Conservation (phyloP, 1,140 invertebrate genomes). For the Ephestia elutella region DNA sequence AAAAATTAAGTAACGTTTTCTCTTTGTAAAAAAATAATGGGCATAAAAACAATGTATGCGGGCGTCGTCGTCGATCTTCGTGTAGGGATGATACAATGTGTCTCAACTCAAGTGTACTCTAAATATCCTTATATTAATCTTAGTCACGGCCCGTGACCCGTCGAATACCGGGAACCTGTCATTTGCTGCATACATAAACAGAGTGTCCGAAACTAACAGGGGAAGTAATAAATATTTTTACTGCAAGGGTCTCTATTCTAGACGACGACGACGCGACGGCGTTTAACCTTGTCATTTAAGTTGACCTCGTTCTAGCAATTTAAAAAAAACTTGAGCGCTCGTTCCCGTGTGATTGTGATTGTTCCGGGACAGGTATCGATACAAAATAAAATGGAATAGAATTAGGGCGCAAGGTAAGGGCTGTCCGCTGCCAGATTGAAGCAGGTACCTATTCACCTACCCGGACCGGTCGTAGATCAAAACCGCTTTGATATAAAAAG, state of each 20-base stretch:
- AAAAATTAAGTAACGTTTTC: not conserved
- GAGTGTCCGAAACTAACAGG: slow-evolving; percentile 11
- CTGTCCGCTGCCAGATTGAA: slow-evolving; percentile 35
- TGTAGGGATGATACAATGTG: slow-evolving; percentile 9
- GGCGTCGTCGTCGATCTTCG: slow-evolving; percentile 4
- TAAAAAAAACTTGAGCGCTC: slow-evolving; percentile 10
- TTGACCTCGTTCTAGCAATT: slow-evolving; percentile 30
- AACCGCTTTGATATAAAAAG: slow-evolving; percentile 30
- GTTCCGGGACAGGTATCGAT: slow-evolving; percentile 45
- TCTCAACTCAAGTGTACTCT: slow-evolving; percentile 18
- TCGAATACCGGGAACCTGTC: slow-evolving; percentile 10
- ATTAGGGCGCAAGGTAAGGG: slow-evolving; percentile 40
- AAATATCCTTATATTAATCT: slow-evolving; percentile 10
- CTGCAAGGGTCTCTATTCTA: not conserved
- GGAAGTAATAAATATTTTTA: slow-evolving; percentile 14
- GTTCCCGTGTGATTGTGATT: slow-evolving; percentile 68
- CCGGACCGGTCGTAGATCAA: slow-evolving; percentile 22
- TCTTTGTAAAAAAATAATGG: not conserved
- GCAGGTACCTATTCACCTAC: slow-evolving; percentile 46
- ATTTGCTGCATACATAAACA: slow-evolving; percentile 12
- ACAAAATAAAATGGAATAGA: slow-evolving; percentile 39
- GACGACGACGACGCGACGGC: not conserved
- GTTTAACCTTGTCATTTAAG: slow-evolving; percentile 20
- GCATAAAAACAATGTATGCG: slow-evolving; percentile 11
- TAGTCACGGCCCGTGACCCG: slow-evolving; percentile 3